phyloP scores from a whole-genome alignment of 2,888 invertebrate genomes.

The Ceraclea dissimilis region DNA sequence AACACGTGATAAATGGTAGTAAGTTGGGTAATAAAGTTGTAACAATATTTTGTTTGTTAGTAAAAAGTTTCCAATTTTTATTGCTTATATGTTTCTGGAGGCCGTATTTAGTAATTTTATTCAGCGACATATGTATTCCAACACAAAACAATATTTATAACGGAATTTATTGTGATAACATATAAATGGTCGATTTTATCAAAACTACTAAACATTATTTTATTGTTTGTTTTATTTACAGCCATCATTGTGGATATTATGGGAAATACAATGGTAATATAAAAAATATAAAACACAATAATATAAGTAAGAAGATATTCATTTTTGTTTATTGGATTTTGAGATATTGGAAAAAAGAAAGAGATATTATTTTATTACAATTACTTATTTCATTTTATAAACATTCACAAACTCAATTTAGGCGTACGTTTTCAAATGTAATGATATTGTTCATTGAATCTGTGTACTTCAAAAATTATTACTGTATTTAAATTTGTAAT shows the following conservation, averaged over 20 bases:
- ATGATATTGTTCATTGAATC: too few species aligned
- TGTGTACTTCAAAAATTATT: too few species aligned
- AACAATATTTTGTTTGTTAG: constrained; percentile 3
- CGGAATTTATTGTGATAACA: neutral
- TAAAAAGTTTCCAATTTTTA: constrained; percentile 3
- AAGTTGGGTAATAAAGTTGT: constrained; percentile 5
- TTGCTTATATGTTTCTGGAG: neutral
- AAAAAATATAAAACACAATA: too few species aligned
- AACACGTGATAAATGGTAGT: constrained; percentile 3
- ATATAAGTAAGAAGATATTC: too few species aligned
- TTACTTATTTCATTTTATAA: too few species aligned
- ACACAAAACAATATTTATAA: neutral
- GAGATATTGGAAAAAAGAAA: too few species aligned
- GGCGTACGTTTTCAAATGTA: too few species aligned
- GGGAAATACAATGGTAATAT: too few species aligned
- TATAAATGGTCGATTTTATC: neutral
- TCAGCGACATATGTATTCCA: neutral
- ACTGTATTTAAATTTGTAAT: too few species aligned
- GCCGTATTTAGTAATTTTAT: neutral
- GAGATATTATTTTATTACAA: too few species aligned
- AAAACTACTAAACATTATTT: neutral
- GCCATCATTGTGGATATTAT: neutral
- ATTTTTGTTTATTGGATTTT: too few species aligned
- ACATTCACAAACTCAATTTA: too few species aligned
- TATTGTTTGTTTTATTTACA: neutral